phyloP scores from a whole-genome alignment of 2,113 vertebrate genomes.

The Dasyurus viverrinus region DNA sequence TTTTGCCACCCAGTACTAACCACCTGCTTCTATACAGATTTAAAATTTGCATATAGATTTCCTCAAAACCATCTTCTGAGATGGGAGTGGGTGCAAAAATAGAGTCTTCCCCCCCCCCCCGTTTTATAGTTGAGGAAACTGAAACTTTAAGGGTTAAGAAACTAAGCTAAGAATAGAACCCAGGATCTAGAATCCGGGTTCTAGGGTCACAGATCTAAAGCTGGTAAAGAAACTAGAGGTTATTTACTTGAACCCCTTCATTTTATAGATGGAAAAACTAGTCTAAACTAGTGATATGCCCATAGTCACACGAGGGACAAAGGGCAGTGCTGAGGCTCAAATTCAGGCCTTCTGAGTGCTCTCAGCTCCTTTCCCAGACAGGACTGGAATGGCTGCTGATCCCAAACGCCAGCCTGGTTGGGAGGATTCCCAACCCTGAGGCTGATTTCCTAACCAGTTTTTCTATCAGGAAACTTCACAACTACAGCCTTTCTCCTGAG shows the following conservation, averaged over 20 bases:
- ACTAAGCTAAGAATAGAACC: background rate
- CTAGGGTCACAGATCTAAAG: background rate
- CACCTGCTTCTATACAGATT: background rate
- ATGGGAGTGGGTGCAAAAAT: background rate
- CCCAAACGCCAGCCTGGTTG: background rate
- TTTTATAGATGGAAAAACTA: background rate
- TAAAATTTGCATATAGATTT: background rate
- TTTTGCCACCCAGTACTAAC: background rate
- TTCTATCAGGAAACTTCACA: background rate
- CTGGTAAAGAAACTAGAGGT: background rate
- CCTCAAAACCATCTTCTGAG: background rate
- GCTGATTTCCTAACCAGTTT: background rate
- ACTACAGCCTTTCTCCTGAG: background rate
- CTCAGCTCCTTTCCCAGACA: background rate
- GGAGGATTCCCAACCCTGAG: background rate
- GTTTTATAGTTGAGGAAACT: background rate
- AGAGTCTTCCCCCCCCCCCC: background rate
- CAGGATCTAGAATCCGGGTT: background rate
- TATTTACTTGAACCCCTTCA: background rate
- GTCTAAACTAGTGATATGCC: background rate
- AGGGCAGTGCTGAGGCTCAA: background rate
- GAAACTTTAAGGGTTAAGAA: background rate
- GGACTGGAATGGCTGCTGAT: background rate
- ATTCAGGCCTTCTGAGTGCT: background rate
- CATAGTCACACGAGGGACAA: background rate